Evolutionary conservation across 2,113 vertebrate genomes (phyloP), one percentile per base, ranked within the genome.

Genomic region (Oophaga pumilio): DNA sequence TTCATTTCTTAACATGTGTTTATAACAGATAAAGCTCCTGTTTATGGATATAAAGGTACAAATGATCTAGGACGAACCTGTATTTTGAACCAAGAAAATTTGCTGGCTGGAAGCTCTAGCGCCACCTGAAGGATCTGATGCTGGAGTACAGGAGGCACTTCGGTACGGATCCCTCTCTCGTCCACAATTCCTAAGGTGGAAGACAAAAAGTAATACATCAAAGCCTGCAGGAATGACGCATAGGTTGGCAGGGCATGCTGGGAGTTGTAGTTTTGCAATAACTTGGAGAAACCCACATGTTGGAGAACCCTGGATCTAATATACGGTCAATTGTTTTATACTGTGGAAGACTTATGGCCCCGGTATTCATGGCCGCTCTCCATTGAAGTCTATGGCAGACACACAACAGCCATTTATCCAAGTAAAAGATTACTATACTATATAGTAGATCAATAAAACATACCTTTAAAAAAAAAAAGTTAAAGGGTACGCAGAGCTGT

Each of bases 61-160:
- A 20, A 15, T 22, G 15, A 50, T 2, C 49, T 12, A 20, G 26
- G 56, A 88, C 71, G 56, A 66, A 99, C 98, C 96, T 99, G 97
- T 26, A 96, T 89, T 86, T 93, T 96, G 80, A 99, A 95, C 97
- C 98, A 99, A 18, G 96, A 91, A 92, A 99, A 99, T 91, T 97
- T 99, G 95, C 93, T 97, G 24, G 97, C 94, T 0, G 98, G 98
- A 79, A 99, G 94, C 8, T 97, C 97, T 79, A 99, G 93, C 5
- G 97, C 97, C 91, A 99, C 92, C 90, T 97, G 95, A 17, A 99
- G 93, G 33, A 99, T 94, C 74, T 97, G 95, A 90, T 97, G 93
- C 92, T 99, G 98, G 69, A 99, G 91, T 28, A 98, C 87, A 4
- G 96, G 96, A 1, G 97, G 95, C 2, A 96, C 94, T 89, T 96